Evolutionary conservation across 2,888 invertebrate genomes (phyloP).

Genomic region (Brachypalpus laphriformis): DNA sequence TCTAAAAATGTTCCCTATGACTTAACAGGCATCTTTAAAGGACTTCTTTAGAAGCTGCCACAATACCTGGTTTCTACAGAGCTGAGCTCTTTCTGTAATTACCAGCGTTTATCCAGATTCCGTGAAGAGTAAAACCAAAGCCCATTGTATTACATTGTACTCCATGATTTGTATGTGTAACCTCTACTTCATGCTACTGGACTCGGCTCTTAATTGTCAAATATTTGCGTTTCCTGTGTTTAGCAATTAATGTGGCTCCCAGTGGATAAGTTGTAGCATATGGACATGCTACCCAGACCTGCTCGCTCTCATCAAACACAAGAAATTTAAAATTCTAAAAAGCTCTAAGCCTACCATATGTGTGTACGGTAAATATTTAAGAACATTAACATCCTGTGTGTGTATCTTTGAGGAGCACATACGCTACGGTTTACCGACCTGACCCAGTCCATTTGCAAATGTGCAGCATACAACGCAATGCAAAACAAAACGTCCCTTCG

Average conservation of each 20-base stretch:
- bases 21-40: not conserved
- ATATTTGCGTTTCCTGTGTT: conserved; percentile 78
- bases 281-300: conserved; percentile 1
- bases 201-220: conserved; percentile 77
- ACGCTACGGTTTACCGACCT: not conserved
- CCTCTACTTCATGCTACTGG: conserved; percentile 29
- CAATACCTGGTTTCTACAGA: not conserved
- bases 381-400: conserved; percentile 55
- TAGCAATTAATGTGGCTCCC: conserved; percentile 77
- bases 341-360: conserved; percentile 62
- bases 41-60: not conserved
- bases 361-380: conserved; percentile 70
- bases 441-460: conserved; percentile 1
- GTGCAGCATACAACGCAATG: conserved; percentile 27
- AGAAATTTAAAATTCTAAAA: conserved; percentile 65
- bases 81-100: conserved; percentile 50
- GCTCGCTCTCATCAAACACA: conserved; percentile 16
- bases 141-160: conserved; percentile 46
- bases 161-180: conserved; percentile 9
- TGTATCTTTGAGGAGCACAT: conserved; percentile 24
- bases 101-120: conserved; percentile 34
- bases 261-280: not conserved
- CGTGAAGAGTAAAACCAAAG: conserved; percentile 58
- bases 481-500: conserved; percentile 35
- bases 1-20: too few species aligned